Evolutionary conservation across 2,113 vertebrate species (phyloP), one percentile per base, ranked within the genome.

Genomic region (Mellivora capensis): DNA sequence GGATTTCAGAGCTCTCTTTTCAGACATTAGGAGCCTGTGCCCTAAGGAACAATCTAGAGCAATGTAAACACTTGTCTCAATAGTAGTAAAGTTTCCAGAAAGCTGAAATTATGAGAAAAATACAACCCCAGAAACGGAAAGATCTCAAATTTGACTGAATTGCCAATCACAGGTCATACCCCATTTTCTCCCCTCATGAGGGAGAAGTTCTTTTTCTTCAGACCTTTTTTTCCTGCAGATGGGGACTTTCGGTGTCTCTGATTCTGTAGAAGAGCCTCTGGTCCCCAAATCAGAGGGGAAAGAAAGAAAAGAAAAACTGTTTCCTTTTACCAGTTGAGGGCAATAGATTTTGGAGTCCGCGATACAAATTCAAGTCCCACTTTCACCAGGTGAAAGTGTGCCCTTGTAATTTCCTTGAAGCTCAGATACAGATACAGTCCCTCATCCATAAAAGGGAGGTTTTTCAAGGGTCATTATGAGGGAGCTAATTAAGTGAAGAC

Each of bases 61-160:
- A 67, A 61, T 34, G 29, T 44, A 76, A 77, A 95, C 82, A 72
- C 62, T 21, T 18, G 4, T n/a, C 61, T 93, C 72, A 52, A 47
- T 20, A 54, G 79, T 42, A 13, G 67, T 15, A 29, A 69, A 44
- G 10, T 34, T 87, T 79, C 79, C 54, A 80, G 52, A 54, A 88
- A 90, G 77, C 69, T 87, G 37, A 94, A 91, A n/a, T 52, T 42
- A 71, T 71, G 47, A 69, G 81, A 85, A 47, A 94, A 96, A 93
- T 21, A 62, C 17, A 96, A 25, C 37, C 49, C 47, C 44, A 21
- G 44, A 91, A 93, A 89, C 6, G 59, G 47, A 69, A 96, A 76
- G 61, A 52, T 74, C 52, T 88, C 90, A 90, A 92, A 79, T 92
- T 47, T 92, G 21, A 89, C 47, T n/a, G 42, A 94, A 67, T 54